Conservation (phyloP, 2,113 vertebrate genomes). For the Alosa alosa region DNA sequence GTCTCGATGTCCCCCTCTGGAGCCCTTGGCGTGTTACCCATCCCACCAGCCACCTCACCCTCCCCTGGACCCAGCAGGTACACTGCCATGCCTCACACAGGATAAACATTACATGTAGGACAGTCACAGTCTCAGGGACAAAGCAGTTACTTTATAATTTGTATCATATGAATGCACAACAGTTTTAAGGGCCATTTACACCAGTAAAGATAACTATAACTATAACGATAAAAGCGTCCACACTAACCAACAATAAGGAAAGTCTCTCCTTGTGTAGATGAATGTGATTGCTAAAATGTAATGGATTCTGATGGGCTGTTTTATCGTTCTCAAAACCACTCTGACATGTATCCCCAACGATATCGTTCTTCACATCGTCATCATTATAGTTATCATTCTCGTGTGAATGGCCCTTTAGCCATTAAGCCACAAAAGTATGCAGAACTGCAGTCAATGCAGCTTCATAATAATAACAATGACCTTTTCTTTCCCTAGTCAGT, state of each 20-base stretch:
- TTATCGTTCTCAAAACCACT: too few species aligned
- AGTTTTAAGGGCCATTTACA: too few species aligned
- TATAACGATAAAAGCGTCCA: too few species aligned
- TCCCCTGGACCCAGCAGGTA: constrained; percentile 72
- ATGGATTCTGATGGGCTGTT: too few species aligned
- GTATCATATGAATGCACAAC: neutral
- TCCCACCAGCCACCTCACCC: constrained; percentile 60
- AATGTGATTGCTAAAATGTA: too few species aligned
- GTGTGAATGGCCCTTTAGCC: neutral
- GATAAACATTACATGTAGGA: neutral
- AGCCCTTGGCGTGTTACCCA: constrained; percentile 70
- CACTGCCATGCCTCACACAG: constrained; percentile 42
- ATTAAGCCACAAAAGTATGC: neutral
- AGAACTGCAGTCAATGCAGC: neutral
- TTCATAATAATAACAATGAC: neutral
- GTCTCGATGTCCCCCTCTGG: constrained; percentile 67
- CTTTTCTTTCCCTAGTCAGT: constrained; percentile 73
- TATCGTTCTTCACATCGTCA: too few species aligned
- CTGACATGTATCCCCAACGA: too few species aligned
- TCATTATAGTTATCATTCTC: too few species aligned
- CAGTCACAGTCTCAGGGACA: neutral
- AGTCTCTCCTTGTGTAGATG: too few species aligned
- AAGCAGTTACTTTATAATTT: too few species aligned
- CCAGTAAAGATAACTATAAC: too few species aligned
- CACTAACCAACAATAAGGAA: too few species aligned